phyloP scores from a whole-genome alignment of 1,140 invertebrate species.

The Musca vetustissima region DNA sequence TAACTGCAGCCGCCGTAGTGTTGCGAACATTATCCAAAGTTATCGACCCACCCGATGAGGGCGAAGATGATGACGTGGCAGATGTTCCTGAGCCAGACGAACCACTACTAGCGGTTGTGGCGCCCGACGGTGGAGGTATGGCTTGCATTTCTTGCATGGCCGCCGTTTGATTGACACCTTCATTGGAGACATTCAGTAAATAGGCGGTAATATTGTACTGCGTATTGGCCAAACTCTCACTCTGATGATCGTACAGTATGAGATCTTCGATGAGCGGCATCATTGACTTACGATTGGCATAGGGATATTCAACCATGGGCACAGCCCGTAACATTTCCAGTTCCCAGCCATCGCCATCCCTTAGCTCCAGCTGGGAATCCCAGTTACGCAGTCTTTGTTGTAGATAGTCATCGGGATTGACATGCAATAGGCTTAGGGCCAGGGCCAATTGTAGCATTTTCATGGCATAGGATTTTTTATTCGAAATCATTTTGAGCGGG shows the following conservation, averaged over 20 bases:
- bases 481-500: constrained; percentile 63
- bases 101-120: background rate
- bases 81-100: background rate
- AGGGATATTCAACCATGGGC: constrained; percentile 62
- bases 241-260: constrained; percentile 57
- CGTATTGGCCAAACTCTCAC: constrained; percentile 37
- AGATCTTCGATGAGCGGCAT: constrained; percentile 66
- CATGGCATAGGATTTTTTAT: constrained; percentile 72
- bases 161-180: constrained; percentile 42
- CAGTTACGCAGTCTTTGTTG: constrained; percentile 47
- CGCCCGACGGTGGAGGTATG: constrained; percentile 13
- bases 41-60: background rate
- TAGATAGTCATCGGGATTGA: constrained; percentile 68
- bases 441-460: constrained; percentile 76
- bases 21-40: background rate
- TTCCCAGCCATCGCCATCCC: constrained; percentile 63
- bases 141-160: constrained; percentile 48
- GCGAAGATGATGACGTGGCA: background rate
- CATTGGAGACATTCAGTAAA: constrained; percentile 59
- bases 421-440: constrained; percentile 71
- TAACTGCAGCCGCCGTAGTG: constrained; percentile 34
- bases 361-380: constrained; percentile 58
- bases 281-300: constrained; percentile 70
- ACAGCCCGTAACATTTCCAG: constrained; percentile 61
- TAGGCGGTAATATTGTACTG: constrained; percentile 61